phyloP scores from a whole-genome alignment of 1,140 invertebrate species.

The Eupristina koningsbergeri region DNA sequence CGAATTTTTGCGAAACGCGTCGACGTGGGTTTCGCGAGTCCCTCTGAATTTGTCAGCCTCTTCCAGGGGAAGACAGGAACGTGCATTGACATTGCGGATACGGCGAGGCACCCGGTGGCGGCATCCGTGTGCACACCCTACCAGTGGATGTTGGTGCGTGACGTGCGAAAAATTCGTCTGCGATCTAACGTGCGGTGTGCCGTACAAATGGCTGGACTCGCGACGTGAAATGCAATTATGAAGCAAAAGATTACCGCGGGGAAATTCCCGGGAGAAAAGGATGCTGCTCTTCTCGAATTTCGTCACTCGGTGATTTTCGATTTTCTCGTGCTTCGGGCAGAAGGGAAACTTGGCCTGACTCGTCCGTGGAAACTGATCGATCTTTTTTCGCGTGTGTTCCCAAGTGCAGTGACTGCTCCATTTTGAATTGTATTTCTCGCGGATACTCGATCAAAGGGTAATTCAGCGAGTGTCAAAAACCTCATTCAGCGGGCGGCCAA shows the following conservation, averaged over 20 bases:
- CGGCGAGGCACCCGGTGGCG: too few relatives aligned
- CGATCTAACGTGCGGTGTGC: neutral
- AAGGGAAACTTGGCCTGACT: neutral
- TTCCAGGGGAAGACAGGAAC: neutral
- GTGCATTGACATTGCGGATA: neutral
- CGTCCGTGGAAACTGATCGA: neutral
- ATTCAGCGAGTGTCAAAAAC: neutral
- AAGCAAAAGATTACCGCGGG: too few relatives aligned
- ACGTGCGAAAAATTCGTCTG: constrained; percentile 18
- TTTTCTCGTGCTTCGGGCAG: too few relatives aligned
- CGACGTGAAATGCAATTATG: too few relatives aligned
- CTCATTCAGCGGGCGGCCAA: neutral
- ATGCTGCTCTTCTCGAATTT: too few relatives aligned
- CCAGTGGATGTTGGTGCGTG: neutral
- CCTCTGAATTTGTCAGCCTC: neutral
- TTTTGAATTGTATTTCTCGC: constrained; percentile 26
- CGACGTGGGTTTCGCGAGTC: neutral
- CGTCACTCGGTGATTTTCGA: too few relatives aligned
- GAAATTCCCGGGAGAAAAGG: too few relatives aligned
- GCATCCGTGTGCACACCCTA: neutral
- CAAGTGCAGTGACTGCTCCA: constrained; percentile 7
- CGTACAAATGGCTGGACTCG: too few relatives aligned
- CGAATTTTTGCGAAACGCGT: neutral
- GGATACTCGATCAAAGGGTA: neutral
- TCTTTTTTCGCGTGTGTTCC: neutral